phyloP scores from a whole-genome alignment of 2,888 invertebrate genomes.

The Trachelus troglodyta region DNA sequence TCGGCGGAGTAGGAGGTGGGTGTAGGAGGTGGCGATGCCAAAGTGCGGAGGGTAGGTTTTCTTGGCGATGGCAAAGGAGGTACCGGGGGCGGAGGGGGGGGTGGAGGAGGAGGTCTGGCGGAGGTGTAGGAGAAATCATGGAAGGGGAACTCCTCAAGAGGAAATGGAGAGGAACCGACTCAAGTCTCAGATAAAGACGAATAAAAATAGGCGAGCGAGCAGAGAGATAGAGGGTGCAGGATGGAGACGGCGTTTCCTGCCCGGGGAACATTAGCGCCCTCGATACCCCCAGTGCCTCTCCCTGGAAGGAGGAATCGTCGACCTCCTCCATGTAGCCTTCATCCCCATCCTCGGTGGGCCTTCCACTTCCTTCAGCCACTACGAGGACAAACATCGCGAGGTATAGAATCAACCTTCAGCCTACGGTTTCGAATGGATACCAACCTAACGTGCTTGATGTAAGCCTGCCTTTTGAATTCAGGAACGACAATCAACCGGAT shows the following conservation, averaged over 20 bases:
- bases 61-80: too few relatives aligned
- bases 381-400: slow-evolving; percentile 43
- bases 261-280: slow-evolving; percentile 65
- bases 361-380: slow-evolving; percentile 26
- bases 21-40: slow-evolving; percentile 18
- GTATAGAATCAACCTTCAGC: slow-evolving; percentile 12
- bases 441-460: not conserved
- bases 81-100: too few relatives aligned
- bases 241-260: slow-evolving; percentile 65
- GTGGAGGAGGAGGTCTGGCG: not conserved
- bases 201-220: slow-evolving; percentile 65
- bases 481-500: not conserved
- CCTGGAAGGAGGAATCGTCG: not conserved
- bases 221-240: slow-evolving; percentile 61
- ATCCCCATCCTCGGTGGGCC: slow-evolving; percentile 11
- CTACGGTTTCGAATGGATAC: not conserved
- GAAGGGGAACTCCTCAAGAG: slow-evolving; percentile 57
- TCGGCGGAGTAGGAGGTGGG: slow-evolving; percentile 14
- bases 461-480: not conserved
- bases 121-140: slow-evolving; percentile 19
- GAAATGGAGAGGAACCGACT: slow-evolving; percentile 67
- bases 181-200: slow-evolving; percentile 66
- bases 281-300: slow-evolving; percentile 50
- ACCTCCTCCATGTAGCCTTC: slow-evolving; percentile 23
- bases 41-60: too few relatives aligned